A percentile compares a stretch with the other conserved stretches of the same genome.
phyloP scores from a whole-genome alignment of 2,888 invertebrate genomes.

The Agapostemon virescens region DNA sequence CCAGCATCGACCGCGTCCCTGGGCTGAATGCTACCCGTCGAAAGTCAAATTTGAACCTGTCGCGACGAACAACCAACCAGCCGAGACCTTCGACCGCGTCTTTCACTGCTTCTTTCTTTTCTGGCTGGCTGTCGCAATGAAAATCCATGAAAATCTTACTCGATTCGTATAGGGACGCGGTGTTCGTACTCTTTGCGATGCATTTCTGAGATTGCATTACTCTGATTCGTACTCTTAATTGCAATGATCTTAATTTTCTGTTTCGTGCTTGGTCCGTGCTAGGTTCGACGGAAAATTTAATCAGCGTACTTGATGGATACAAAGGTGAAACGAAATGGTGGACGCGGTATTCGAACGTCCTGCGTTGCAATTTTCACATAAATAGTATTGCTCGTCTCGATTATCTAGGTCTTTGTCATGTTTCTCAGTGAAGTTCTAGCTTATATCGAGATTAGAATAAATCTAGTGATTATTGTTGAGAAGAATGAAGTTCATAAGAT shows the following conservation, averaged over 20 bases:
- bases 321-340: too few relatives aligned
- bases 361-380: background rate
- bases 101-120: background rate
- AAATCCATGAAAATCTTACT: background rate
- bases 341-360: background rate
- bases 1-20: conserved; percentile 15
- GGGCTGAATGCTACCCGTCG: background rate
- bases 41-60: conserved; percentile 15
- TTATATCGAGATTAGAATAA: too few relatives aligned
- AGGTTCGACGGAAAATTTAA: too few relatives aligned
- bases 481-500: too few relatives aligned
- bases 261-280: too few relatives aligned
- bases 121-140: background rate
- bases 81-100: background rate
- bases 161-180: background rate
- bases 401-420: too few relatives aligned
- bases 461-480: too few relatives aligned
- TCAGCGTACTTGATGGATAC: too few relatives aligned
- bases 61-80: background rate
- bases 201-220: too few relatives aligned
- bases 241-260: too few relatives aligned
- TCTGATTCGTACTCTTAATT: too few relatives aligned
- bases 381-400: background rate
- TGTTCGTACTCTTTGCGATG: background rate
- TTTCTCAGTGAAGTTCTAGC: too few relatives aligned